phyloP scores from a whole-genome alignment of 2,797 vertebrate species.

The Rhabdophis nuchalis region DNA sequence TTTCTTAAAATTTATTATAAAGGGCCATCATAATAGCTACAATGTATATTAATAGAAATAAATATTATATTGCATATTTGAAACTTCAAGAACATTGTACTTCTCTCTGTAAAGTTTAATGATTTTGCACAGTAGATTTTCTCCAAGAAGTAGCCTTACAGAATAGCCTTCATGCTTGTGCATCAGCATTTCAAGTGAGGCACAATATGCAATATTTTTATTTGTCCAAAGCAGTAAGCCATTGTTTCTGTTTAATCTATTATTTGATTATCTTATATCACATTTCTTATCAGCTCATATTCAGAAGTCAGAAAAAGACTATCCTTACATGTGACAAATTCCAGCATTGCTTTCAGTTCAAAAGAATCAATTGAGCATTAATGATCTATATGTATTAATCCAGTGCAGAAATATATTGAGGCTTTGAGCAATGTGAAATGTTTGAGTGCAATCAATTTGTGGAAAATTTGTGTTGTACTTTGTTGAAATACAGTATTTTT shows the following conservation, averaged over 20 bases:
- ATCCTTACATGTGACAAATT: background rate
- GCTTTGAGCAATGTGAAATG: background rate
- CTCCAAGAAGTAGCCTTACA: background rate
- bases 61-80: background rate
- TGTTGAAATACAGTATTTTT: constrained; percentile 1
- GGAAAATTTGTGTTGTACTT: background rate
- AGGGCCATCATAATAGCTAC: background rate
- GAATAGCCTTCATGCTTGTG: background rate
- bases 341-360: background rate
- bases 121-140: background rate
- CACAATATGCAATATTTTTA: background rate
- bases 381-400: background rate
- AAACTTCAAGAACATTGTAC: background rate
- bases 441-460: background rate
- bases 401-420: background rate
- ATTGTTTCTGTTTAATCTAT: background rate
- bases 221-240: background rate
- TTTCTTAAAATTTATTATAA: background rate
- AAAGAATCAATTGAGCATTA: background rate
- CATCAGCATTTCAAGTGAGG: background rate
- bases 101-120: background rate
- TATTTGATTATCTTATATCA: background rate
- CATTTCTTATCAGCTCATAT: background rate
- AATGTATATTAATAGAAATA: background rate
- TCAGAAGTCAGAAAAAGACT: background rate